These are phyloP conservation scores for Epinephelus lanceolatus DNA, from an alignment of 2,113 vertebrate species.

Conservation along the genomic window DNA sequence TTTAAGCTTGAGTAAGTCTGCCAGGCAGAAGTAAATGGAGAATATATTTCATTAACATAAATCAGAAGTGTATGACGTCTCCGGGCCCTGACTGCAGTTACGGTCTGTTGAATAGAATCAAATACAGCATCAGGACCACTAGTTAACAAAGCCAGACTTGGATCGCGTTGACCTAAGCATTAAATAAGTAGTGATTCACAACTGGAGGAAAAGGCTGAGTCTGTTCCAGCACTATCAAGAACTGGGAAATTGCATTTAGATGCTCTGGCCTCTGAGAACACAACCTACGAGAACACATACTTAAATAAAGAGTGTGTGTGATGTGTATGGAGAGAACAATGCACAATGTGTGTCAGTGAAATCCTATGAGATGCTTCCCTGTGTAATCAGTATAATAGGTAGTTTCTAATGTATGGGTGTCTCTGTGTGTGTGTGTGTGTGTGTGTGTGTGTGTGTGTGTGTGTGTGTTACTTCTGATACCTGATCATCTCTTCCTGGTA, in stretches of 20 bases:
- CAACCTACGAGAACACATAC: neutral
- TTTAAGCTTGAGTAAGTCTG: constrained; percentile 79
- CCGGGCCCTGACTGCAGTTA: constrained; percentile 50
- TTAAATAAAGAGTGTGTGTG: constrained; percentile 1
- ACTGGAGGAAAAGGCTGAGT: constrained; percentile 16
- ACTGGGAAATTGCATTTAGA: constrained; percentile 4
- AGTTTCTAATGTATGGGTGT: neutral
- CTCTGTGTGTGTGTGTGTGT: neutral
- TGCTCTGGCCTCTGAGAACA: constrained; percentile 20
- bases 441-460: neutral
- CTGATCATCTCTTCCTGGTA: constrained; percentile 98
- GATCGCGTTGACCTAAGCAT: constrained; percentile 46
- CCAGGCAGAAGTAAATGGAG: constrained; percentile 76
- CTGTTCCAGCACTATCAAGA: constrained; percentile 16
- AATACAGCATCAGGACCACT: constrained; percentile 49
- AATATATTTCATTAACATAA: constrained; percentile 82
- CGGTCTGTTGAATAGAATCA: constrained; percentile 73
- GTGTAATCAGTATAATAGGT: neutral
- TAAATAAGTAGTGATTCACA: constrained; percentile 43
- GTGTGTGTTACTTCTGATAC: constrained; percentile 75
- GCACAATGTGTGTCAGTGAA: neutral
- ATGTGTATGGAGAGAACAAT: neutral
- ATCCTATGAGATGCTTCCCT: neutral
- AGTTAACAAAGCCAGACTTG: constrained; percentile 63
- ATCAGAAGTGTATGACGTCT: constrained; percentile 74